These are phyloP conservation scores for Tortrix viridana DNA, from an alignment of 2,888 invertebrate species.

Conservation along the genomic window DNA sequence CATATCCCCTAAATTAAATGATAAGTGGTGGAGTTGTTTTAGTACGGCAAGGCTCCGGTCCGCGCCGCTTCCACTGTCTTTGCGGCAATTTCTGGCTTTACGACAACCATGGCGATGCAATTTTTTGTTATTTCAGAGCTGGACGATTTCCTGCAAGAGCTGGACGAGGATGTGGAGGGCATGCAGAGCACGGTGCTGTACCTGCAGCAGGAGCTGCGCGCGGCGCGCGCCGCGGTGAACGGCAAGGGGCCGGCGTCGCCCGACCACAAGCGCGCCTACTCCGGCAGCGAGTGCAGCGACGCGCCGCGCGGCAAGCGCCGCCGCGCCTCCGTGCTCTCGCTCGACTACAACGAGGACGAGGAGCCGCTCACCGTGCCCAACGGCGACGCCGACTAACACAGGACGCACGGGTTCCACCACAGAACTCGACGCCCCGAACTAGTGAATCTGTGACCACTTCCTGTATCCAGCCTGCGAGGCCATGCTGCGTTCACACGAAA, in stretches of 20 bases:
- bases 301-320: slow-evolving; percentile 86
- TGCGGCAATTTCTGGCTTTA: no score
- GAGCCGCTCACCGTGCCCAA: slow-evolving; percentile 88
- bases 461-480: slow-evolving; percentile 51
- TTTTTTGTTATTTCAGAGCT: slow-evolving; percentile 87
- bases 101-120: neutral
- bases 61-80: no score
- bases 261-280: slow-evolving; percentile 74
- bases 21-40: no score
- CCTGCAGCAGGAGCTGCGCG: slow-evolving; percentile 95
- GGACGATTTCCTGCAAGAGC: slow-evolving; percentile 96
- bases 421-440: slow-evolving; percentile 62
- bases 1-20: no score
- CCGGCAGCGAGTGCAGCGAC: slow-evolving; percentile 72
- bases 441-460: slow-evolving; percentile 64
- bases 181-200: slow-evolving; percentile 99
- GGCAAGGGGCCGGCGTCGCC: slow-evolving; percentile 63
- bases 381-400: slow-evolving; percentile 85
- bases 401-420: slow-evolving; percentile 57
- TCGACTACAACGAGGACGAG: slow-evolving; percentile 90
- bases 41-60: no score
- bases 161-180: slow-evolving; percentile 98
- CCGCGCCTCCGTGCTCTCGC: slow-evolving; percentile 88
- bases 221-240: slow-evolving; percentile 84
- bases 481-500: slow-evolving; percentile 57